A percentile compares a stretch with the other conserved stretches of the same genome.
phyloP scores from a whole-genome alignment of 23 tunicate species.

The Halocynthia roretzi region DNA sequence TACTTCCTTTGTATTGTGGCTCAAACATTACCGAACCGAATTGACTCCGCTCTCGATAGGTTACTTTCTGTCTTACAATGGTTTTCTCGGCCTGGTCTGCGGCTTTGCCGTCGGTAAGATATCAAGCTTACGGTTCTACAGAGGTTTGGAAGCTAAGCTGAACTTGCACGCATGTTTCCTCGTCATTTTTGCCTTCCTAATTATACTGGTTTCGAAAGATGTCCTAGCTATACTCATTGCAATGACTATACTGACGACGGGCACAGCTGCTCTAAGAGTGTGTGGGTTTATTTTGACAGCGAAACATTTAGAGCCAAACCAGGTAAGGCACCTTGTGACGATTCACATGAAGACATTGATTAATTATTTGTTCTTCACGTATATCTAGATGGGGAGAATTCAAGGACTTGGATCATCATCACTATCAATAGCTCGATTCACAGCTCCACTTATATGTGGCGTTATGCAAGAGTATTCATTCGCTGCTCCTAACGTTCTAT shows the following conservation, averaged over 20 bases:
- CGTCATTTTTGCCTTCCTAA: slow-evolving; percentile 22
- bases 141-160: slow-evolving; percentile 51
- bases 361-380: not conserved
- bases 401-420: slow-evolving; percentile 54
- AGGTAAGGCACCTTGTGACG: not conserved
- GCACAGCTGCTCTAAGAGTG: slow-evolving; percentile 45
- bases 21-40: slow-evolving; percentile 29
- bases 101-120: slow-evolving; percentile 36
- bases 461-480: slow-evolving; percentile 46
- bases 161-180: slow-evolving; percentile 44
- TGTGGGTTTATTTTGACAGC: slow-evolving; percentile 45
- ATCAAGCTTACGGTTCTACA: slow-evolving; percentile 23
- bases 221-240: slow-evolving; percentile 19
- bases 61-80: slow-evolving; percentile 47
- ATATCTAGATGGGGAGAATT: slow-evolving; percentile 20
- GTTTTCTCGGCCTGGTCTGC: slow-evolving; percentile 31
- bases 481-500: slow-evolving; percentile 28
- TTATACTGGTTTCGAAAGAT: slow-evolving; percentile 31
- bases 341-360: not conserved
- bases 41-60: slow-evolving; percentile 32
- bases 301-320: slow-evolving; percentile 16
- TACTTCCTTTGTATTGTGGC: slow-evolving; percentile 49
- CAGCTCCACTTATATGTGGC: slow-evolving; percentile 43
- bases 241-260: slow-evolving; percentile 32
- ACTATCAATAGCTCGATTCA: slow-evolving; percentile 40